Evolutionary conservation across 2,113 vertebrate species (phyloP).

Genomic region (Amphilophus citrinellus): DNA sequence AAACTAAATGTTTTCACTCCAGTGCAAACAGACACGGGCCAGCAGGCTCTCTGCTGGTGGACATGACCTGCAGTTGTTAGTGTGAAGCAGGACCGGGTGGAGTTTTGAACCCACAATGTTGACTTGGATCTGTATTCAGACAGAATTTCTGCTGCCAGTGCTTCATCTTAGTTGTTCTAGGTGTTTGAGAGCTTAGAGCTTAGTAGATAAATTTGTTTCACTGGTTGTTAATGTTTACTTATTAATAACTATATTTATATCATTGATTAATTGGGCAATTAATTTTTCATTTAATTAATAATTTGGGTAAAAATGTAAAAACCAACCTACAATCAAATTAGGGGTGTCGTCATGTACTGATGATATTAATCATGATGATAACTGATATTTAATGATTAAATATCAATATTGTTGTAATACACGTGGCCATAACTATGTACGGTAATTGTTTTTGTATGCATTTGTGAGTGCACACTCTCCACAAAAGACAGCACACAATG

Average conservation of each 20-base stretch:
- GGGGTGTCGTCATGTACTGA: too few species aligned
- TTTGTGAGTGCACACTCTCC: too few species aligned
- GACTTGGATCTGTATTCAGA: not conserved
- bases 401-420: too few species aligned
- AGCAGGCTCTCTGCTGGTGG: conserved; percentile 33
- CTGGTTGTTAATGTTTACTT: too few species aligned
- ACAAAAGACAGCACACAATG: too few species aligned
- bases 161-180: not conserved
- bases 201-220: not conserved
- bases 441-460: too few species aligned
- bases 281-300: not conserved
- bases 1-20: conserved; percentile 62
- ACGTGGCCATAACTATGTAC: too few species aligned
- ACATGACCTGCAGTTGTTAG: not conserved
- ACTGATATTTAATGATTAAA: too few species aligned
- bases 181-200: not conserved
- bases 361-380: too few species aligned
- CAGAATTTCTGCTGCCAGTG: not conserved
- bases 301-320: too few species aligned
- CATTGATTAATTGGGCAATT: not conserved
- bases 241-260: not conserved
- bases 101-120: not conserved
- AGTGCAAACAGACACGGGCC: conserved; percentile 45
- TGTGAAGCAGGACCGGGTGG: not conserved
- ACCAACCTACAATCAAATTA: too few species aligned